These are phyloP conservation scores for Porites rus DNA, from an alignment of 92 coral and sea anemone species.

Conservation along the genomic window DNA sequence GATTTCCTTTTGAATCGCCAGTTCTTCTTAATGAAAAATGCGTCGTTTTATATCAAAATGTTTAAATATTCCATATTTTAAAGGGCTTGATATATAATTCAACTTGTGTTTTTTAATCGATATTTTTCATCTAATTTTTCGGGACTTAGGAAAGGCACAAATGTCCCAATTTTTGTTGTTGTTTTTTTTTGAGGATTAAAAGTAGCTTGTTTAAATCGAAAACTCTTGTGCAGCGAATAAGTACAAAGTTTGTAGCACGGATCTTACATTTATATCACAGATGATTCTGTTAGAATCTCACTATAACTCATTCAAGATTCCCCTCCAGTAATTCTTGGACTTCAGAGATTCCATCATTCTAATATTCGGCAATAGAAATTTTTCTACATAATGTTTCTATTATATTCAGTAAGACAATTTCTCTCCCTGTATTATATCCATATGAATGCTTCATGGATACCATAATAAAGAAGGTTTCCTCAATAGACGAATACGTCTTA, in stretches of 20 bases:
- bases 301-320: not conserved
- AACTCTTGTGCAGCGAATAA: too few species aligned
- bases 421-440: too few species aligned
- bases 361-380: not conserved
- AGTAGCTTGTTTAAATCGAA: too few species aligned
- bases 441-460: too few species aligned
- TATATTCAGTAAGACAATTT: too few species aligned
- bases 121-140: not conserved
- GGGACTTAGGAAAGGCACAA: not conserved
- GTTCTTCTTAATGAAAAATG: not conserved
- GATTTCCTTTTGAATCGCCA: not conserved
- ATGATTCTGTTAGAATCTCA: not conserved
- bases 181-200: too few species aligned
- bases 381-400: not conserved
- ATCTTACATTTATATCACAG: not conserved
- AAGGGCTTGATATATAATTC: not conserved
- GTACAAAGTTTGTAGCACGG: too few species aligned
- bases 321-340: not conserved
- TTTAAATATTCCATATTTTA: not conserved
- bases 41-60: constrained; percentile 16
- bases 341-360: not conserved
- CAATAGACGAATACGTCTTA: not conserved
- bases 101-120: not conserved
- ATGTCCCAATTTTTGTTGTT: too few species aligned
- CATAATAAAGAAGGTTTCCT: not conserved